Conservation (phyloP, 2,797 vertebrate species). For the Atherinosoma microstoma region DNA sequence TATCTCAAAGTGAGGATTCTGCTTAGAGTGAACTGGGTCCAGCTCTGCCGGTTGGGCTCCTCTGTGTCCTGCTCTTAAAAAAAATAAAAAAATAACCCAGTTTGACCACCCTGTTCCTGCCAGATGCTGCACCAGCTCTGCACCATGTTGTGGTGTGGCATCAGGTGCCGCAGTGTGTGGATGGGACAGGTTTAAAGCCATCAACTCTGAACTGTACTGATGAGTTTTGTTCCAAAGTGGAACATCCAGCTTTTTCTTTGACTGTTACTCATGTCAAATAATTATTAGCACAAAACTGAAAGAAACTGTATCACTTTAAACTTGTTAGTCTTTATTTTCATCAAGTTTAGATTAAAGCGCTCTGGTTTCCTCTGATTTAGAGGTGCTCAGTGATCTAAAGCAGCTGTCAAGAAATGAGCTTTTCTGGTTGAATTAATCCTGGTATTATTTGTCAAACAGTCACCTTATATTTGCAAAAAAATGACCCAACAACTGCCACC, state of each 20-base stretch:
- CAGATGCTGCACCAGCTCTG: conserved; percentile 32
- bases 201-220: conserved; percentile 38
- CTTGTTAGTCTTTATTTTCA: conserved; percentile 20
- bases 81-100: not conserved
- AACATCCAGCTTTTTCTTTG: conserved; percentile 40
- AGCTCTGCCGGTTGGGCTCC: conserved; percentile 31
- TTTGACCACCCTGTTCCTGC: not conserved
- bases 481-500: conserved; percentile 39
- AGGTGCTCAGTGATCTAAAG: conserved; percentile 4
- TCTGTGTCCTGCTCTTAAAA: conserved; percentile 19
- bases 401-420: not conserved
- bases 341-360: conserved; percentile 14
- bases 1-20: not conserved
- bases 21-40: conserved; percentile 33
- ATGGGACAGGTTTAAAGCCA: conserved; percentile 56
- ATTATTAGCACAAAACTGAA: conserved; percentile 32
- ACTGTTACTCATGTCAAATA: conserved; percentile 44
- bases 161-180: conserved; percentile 36
- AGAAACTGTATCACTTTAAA: conserved; percentile 20
- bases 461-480: conserved; percentile 38
- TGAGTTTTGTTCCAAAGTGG: conserved; percentile 58
- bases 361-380: conserved; percentile 32
- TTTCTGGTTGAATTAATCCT: not conserved
- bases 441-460: not conserved
- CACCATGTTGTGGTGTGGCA: not conserved